Evolutionary conservation across 2,113 vertebrate genomes (phyloP).

Genomic region (Ophiodon elongatus): DNA sequence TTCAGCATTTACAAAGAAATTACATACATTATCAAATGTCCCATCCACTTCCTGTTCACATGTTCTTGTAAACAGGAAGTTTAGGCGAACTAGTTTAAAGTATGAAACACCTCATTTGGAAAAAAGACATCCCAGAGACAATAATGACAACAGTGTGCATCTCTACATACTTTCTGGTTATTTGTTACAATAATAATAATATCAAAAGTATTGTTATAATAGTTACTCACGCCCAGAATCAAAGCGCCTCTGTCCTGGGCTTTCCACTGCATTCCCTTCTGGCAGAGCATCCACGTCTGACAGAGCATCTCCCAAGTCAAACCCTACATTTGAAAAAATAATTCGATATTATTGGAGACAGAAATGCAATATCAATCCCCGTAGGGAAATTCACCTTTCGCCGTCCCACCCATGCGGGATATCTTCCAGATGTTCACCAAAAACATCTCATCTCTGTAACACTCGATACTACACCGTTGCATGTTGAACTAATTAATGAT

Average conservation of each 20-base stretch:
- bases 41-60: background rate
- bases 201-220: background rate
- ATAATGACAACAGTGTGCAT: too few relatives aligned
- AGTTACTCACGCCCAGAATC: conserved; percentile 37
- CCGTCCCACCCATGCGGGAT: conserved; percentile 32
- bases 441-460: conserved; percentile 12
- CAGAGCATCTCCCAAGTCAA: background rate
- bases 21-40: background rate
- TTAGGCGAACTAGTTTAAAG: background rate
- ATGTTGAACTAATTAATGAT: background rate
- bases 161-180: background rate
- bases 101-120: background rate
- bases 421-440: conserved; percentile 32
- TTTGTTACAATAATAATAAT: background rate
- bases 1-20: background rate
- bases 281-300: background rate
- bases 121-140: background rate
- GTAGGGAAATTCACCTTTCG: conserved; percentile 13
- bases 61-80: background rate
- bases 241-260: background rate
- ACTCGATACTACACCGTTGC: background rate
- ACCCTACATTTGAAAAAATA: background rate
- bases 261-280: background rate
- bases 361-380: conserved; percentile 15
- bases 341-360: conserved; percentile 10